Base-by-base conservation (phyloP, 2,797 vertebrate genomes). In the Lacerta viridis region DNA sequence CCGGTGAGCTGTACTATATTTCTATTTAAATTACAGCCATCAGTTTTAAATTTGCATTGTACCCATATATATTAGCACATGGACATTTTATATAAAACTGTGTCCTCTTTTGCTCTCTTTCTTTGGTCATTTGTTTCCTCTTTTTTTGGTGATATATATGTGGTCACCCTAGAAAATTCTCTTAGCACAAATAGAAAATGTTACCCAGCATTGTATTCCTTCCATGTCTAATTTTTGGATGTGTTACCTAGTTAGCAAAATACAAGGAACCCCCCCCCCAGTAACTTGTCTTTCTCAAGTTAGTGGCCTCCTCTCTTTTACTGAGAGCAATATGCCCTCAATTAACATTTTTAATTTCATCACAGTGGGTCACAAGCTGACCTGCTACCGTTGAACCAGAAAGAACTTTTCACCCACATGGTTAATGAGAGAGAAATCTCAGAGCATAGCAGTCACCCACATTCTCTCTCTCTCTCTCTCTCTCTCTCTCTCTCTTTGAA, bases 271-370 rank as follows among this genome's bases (percentile, higher is more conserved):
- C 61, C 61, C 74, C 74, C n/a, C 20, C 74, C 15, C 3, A 3
- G 25, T 41, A 61, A 25, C 25, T 29, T 81, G 79, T 82, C 78
- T 78, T 76, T 82, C 61, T 64, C 39, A 80, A 77, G 71, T 82
- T 86, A 86, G 69, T 77, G 43, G 78, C 71, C 71, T 69, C 72
- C 71, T 71, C 61, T 90, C 36, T 85, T 88, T 90, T 85, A 81
- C 84, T 15, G 10, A 41, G 75, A 46, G 84, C 80, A 64, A 91
- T n/a, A 1, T 75, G 90, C 89, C 80, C 66, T 87, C 85, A 88
- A 81, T 84, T 84, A 92, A 91, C 83, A 83, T 91, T 33, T 81
- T 89, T 92, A 55, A 66, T 88, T 80, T 78, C 23, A 74, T 79
- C 11, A 74, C 11, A 1, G 33, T 66, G 13, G 66, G 79, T 81